Conservation (phyloP, 1,140 invertebrate species). For the Drosophila carrolli region DNA sequence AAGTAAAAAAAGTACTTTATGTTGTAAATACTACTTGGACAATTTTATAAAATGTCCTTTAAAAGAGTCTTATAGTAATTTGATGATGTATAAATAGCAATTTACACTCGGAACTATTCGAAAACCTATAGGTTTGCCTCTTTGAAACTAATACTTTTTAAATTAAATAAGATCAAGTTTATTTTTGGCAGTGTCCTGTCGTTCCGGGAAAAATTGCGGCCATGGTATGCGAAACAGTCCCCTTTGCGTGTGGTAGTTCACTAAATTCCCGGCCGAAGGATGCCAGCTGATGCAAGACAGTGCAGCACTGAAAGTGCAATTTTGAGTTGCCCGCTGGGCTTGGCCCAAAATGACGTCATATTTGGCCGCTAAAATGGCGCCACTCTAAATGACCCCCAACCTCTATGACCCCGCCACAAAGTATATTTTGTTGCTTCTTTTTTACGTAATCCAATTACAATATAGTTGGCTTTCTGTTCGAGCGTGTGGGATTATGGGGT, state of each 20-base stretch:
- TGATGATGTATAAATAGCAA: too few relatives aligned
- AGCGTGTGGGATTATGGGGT: background rate
- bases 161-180: background rate
- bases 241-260: constrained; percentile 11
- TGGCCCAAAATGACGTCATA: constrained; percentile 43
- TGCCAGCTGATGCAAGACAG: constrained; percentile 34
- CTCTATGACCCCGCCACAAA: constrained; percentile 7
- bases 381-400: constrained; percentile 20
- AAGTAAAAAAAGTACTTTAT: too few relatives aligned
- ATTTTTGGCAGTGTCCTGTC: constrained; percentile 3
- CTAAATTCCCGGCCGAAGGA: constrained; percentile 13
- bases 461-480: constrained; percentile 18
- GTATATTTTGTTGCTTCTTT: constrained; percentile 23
- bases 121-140: too few relatives aligned
- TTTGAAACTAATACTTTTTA: too few relatives aligned
- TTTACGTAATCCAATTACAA: constrained; percentile 75
- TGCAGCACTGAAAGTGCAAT: constrained; percentile 54
- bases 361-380: constrained; percentile 26
- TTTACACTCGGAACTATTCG: background rate
- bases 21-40: too few relatives aligned
- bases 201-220: background rate
- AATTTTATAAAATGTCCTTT: too few relatives aligned
- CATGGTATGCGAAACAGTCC: background rate
- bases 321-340: constrained; percentile 25
- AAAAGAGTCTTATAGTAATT: too few relatives aligned